Evolutionary conservation across 2,888 invertebrate species (phyloP).

Genomic region (Drosophila buzzatii): DNA sequence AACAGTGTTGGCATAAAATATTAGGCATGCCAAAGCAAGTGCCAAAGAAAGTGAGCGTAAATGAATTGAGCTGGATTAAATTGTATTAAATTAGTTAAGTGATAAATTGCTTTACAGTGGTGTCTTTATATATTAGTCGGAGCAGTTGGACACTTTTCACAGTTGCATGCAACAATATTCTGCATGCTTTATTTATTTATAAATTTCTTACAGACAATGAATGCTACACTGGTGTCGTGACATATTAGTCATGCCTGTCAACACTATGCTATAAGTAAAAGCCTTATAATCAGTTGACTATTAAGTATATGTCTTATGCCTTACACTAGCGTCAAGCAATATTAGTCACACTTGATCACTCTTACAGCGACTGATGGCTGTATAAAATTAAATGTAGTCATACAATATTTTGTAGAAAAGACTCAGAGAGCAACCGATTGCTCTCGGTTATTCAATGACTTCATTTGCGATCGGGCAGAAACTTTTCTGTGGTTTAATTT

Average conservation of each 20-base stretch:
- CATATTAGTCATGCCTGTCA: not conserved
- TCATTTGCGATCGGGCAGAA: no score
- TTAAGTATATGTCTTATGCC: not conserved
- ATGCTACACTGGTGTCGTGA: not conserved
- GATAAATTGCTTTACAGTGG: not conserved
- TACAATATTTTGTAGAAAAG: no score
- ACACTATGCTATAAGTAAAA: not conserved
- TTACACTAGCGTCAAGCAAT: not conserved
- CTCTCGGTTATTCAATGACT: no score
- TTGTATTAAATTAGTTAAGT: not conserved
- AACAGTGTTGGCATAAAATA: slow-evolving; percentile 28
- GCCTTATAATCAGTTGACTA: fast-evolving
- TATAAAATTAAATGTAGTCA: not conserved
- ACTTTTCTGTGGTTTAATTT: no score
- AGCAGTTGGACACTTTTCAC: not conserved
- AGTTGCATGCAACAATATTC: not conserved
- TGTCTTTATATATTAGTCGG: not conserved
- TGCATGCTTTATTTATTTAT: not conserved
- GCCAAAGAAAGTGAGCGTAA: no score
- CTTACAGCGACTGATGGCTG: not conserved
- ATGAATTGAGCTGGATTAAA: no score
- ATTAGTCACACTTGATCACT: not conserved
- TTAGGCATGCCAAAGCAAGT: slow-evolving; percentile 21
- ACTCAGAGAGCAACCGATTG: no score
- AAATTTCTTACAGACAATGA: not conserved